These are phyloP conservation scores for Manis crassicaudata DNA, from an alignment of 2,797 vertebrate species.

Conservation along the genomic window DNA sequence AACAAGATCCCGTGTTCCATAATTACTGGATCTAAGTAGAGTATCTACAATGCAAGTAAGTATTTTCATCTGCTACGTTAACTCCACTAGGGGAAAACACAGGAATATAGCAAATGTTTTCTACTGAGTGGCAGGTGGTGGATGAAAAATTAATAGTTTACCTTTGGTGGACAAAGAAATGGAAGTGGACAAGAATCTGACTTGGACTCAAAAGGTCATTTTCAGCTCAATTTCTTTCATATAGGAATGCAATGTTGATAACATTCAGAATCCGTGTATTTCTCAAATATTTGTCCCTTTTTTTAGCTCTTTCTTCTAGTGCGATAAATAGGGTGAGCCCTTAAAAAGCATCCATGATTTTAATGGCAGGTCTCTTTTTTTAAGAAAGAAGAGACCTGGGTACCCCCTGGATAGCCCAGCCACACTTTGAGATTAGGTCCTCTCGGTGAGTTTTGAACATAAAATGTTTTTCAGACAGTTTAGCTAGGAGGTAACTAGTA, in stretches of 20 bases:
- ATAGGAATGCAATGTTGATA: conserved; percentile 54
- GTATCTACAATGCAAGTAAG: conserved; percentile 3
- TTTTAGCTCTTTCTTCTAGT: conserved; percentile 43
- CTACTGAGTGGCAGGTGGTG: conserved; percentile 50
- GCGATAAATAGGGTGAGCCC: background rate
- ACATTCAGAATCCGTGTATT: conserved; percentile 53
- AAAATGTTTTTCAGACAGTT: background rate
- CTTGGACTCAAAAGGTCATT: conserved; percentile 72
- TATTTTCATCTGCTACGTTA: conserved; percentile 53
- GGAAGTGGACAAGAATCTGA: conserved; percentile 50
- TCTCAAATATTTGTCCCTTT: conserved; percentile 49
- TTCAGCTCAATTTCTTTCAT: conserved; percentile 67
- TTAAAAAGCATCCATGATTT: background rate
- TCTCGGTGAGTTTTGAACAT: background rate
- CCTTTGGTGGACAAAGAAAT: conserved; percentile 71
- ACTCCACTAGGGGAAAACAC: background rate
- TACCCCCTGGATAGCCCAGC: background rate
- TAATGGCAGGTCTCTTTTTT: background rate
- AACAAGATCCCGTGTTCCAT: conserved; percentile 18
- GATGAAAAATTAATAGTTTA: conserved; percentile 79
- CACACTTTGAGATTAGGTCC: background rate
- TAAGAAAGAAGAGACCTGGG: background rate
- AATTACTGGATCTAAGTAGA: conserved; percentile 47
- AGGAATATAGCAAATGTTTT: conserved; percentile 43
- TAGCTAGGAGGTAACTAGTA: background rate